Evolutionary conservation across 2,888 invertebrate species (phyloP).

Genomic region (Julus scanicus): DNA sequence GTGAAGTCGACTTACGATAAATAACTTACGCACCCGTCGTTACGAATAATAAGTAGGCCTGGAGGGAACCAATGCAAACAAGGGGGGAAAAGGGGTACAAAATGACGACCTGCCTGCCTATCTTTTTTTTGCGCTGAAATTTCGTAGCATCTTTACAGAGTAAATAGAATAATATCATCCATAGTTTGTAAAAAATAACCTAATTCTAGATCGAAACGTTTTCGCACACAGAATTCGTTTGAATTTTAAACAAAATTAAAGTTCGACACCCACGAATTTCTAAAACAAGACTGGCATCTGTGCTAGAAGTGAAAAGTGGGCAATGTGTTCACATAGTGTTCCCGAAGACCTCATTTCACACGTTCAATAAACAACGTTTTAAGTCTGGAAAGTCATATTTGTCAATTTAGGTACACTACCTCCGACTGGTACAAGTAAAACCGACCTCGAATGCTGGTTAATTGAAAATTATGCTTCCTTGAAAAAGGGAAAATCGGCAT

Average conservation of each 20-base stretch:
- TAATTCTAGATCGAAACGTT: too few species aligned
- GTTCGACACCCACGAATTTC: conserved; percentile 22
- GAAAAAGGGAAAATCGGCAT: too few species aligned
- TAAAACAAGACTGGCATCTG: conserved; percentile 24
- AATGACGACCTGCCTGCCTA: neutral
- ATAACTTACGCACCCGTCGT: conserved; percentile 34
- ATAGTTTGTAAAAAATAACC: neutral
- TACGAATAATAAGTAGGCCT: conserved; percentile 36
- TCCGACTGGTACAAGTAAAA: too few species aligned
- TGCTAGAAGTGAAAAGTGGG: neutral
- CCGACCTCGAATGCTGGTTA: too few species aligned
- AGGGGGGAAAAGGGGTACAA: neutral
- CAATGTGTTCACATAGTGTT: neutral
- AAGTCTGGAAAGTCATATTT: neutral
- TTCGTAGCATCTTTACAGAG: neutral
- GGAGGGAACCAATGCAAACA: neutral
- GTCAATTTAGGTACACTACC: neutral
- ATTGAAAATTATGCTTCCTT: too few species aligned
- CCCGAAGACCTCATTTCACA: neutral
- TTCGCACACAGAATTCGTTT: neutral
- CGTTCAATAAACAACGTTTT: neutral
- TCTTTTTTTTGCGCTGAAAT: neutral
- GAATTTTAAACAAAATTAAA: neutral
- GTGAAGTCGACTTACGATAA: neutral
- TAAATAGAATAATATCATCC: neutral